These are phyloP conservation scores for Chrysolina americana DNA, from an alignment of 2,888 invertebrate species.

Conservation along the genomic window DNA sequence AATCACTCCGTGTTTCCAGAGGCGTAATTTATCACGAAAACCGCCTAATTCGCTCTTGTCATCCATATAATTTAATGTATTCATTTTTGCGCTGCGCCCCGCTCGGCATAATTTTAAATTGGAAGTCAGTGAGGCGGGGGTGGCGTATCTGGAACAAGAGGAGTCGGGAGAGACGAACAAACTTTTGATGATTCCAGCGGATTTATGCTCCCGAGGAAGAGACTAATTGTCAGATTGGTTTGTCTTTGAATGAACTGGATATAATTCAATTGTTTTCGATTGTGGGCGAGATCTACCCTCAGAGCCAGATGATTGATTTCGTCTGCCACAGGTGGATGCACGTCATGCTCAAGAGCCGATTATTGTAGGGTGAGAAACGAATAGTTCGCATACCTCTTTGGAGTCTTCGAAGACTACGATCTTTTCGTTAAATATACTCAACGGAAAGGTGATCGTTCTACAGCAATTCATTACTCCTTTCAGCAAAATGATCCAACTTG, in stretches of 20 bases:
- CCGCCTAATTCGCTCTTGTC: slow-evolving; percentile 42
- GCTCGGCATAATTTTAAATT: slow-evolving; percentile 36
- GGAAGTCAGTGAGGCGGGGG: slow-evolving; percentile 20
- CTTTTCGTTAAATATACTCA: no score
- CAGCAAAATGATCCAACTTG: no score
- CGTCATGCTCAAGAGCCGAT: no score
- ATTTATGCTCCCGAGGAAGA: background rate
- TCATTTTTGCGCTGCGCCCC: slow-evolving; percentile 37
- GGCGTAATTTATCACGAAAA: slow-evolving; percentile 39
- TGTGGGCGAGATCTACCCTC: no score
- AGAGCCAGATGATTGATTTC: no score
- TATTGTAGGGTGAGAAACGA: no score
- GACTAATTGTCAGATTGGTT: slow-evolving; percentile 3
- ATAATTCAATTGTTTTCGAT: background rate
- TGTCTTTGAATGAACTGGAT: background rate
- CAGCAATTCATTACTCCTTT: no score
- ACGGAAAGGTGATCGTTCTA: no score
- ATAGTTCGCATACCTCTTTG: no score
- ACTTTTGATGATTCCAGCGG: slow-evolving; percentile 6
- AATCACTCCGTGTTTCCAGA: slow-evolving; percentile 46
- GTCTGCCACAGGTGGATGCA: no score
- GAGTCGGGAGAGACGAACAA: slow-evolving; percentile 4
- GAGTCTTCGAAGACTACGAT: no score
- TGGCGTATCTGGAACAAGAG: background rate
- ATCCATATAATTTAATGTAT: slow-evolving; percentile 44